phyloP scores from a whole-genome alignment of 2,888 invertebrate species.

The Cremastinae sp. region DNA sequence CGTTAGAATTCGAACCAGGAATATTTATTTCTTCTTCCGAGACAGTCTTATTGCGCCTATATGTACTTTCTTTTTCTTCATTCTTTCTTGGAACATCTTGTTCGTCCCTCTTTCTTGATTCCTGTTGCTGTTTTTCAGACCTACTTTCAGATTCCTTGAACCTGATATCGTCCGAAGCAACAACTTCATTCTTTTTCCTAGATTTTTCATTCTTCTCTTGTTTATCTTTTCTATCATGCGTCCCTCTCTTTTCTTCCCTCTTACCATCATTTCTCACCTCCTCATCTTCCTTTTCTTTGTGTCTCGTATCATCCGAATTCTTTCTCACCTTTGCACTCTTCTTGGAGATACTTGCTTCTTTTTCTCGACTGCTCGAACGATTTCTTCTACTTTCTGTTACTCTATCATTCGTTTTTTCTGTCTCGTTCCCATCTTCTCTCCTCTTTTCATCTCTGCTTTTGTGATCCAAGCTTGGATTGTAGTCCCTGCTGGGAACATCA shows the following conservation, averaged over 20 bases:
- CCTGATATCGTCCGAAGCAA: neutral
- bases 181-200: neutral
- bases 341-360: neutral
- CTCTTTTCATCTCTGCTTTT: neutral
- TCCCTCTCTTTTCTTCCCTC: neutral
- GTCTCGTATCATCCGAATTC: neutral
- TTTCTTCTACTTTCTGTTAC: neutral
- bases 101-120: conserved; percentile 3
- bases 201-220: neutral
- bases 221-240: neutral
- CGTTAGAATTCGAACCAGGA: conserved; percentile 1
- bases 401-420: conserved; percentile 3
- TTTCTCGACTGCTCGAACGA: neutral
- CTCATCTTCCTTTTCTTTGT: conserved; percentile 4
- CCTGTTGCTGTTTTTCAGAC: neutral
- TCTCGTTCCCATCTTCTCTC: neutral
- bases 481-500: conserved; percentile 53
- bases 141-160: neutral
- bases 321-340: neutral
- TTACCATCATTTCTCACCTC: neutral
- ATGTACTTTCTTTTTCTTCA: conserved; percentile 57
- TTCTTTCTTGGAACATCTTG: conserved; percentile 24
- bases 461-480: conserved; percentile 47
- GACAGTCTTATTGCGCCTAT: conserved; percentile 17
- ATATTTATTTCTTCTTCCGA: neutral